Conservation (phyloP, 1,140 invertebrate genomes). For the Heliconius hermathena region DNA sequence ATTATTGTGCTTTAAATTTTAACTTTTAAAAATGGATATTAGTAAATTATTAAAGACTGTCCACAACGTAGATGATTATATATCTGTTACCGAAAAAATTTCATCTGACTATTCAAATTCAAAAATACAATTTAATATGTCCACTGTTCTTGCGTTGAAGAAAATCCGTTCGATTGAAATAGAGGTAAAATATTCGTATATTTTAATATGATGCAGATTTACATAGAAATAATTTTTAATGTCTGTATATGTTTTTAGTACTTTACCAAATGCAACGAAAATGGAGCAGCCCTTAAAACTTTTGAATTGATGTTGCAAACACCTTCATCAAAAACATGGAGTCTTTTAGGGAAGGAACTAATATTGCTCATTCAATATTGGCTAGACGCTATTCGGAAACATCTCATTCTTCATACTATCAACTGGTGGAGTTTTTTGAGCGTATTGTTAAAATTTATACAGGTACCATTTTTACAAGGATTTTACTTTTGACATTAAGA, state of each 20-base stretch:
- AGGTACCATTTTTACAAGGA: constrained; percentile 43
- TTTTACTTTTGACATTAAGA: background rate
- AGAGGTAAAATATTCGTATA: constrained; percentile 47
- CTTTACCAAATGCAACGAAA: constrained; percentile 60
- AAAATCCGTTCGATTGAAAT: constrained; percentile 63
- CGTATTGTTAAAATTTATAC: constrained; percentile 52
- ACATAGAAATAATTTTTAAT: background rate
- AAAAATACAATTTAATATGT: constrained; percentile 63
- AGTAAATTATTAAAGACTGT: constrained; percentile 49
- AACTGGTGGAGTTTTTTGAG: constrained; percentile 65
- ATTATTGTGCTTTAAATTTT: constrained; percentile 3
- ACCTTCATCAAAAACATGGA: constrained; percentile 62
- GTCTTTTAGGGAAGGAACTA: constrained; percentile 57
- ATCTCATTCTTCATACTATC: constrained; percentile 51
- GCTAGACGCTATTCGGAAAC: constrained; percentile 58
- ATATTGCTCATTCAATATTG: constrained; percentile 58
- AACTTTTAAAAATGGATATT: constrained; percentile 53
- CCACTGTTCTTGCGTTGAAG: constrained; percentile 59
- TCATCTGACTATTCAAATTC: constrained; percentile 40
- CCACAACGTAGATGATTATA: constrained; percentile 56
- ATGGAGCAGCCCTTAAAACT: constrained; percentile 53
- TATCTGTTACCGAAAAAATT: constrained; percentile 47
- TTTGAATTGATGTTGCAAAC: constrained; percentile 52
- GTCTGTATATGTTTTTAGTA: constrained; percentile 44
- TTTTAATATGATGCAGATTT: background rate